A percentile compares a stretch with the other conserved stretches of the same genome.
phyloP scores from a whole-genome alignment of 2,113 vertebrate species.

The Sclerurus mexicanus region DNA sequence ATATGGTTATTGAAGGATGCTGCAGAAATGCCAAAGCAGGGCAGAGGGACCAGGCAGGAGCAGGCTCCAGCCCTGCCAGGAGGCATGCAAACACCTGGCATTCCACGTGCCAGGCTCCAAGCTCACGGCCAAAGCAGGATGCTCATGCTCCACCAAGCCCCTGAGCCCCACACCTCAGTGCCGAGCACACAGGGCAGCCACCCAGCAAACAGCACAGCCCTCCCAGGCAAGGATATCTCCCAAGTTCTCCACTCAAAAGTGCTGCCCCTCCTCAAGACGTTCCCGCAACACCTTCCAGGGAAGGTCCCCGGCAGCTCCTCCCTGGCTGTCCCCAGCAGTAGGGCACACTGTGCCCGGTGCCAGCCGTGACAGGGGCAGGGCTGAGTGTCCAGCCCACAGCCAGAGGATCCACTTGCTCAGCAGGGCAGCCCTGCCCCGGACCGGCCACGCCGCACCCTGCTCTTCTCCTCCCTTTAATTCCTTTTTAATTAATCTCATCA shows the following conservation, averaged over 20 bases:
- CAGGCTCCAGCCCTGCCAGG: not conserved
- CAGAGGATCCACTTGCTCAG: not conserved
- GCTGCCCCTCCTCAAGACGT: not conserved
- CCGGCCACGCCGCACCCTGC: rapidly evolving
- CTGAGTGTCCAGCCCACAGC: not conserved
- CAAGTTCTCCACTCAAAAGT: not conserved
- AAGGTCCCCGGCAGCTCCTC: not conserved
- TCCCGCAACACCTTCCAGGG: not conserved
- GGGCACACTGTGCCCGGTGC: rapidly evolving
- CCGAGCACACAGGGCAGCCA: rapidly evolving
- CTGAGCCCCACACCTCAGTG: rapidly evolving
- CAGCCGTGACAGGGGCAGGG: not conserved
- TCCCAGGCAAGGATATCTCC: not conserved
- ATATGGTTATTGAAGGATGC: not conserved
- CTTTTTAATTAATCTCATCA: not conserved
- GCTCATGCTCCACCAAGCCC: not conserved
- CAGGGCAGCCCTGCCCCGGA: not conserved
- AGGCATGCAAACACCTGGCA: too few species aligned
- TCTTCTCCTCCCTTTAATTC: not conserved
- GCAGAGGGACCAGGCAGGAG: not conserved
- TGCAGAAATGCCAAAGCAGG: not conserved
- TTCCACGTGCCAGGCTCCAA: rapidly evolving
- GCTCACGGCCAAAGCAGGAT: rapidly evolving
- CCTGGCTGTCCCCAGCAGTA: not conserved
- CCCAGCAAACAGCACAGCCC: not conserved